phyloP scores from a whole-genome alignment of 2,888 invertebrate genomes.

The Caenorhabditis imperialis region DNA sequence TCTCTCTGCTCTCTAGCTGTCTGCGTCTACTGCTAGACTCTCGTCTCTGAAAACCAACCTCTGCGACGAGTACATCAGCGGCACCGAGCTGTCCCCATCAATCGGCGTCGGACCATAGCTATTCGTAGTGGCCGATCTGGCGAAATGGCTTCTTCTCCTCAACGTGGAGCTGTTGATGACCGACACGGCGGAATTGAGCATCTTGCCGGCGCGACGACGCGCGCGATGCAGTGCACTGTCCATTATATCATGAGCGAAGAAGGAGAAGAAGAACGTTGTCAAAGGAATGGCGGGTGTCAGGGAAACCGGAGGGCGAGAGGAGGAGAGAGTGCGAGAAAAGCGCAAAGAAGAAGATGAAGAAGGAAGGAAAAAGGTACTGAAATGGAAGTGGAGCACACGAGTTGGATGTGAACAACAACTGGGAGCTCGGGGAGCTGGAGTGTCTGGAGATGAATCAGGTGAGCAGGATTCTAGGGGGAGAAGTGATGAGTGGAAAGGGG shows the following conservation, averaged over 20 bases:
- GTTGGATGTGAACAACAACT: no score
- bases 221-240: constrained; percentile 26
- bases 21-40: no score
- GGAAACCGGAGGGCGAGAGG: background rate
- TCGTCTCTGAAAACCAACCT: constrained; percentile 7
- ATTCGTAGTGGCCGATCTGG: constrained; percentile 36
- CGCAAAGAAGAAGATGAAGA: background rate
- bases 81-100: constrained; percentile 42
- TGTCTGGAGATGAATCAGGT: no score
- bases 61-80: constrained; percentile 37
- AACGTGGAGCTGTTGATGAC: constrained; percentile 33
- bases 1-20: no score
- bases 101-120: constrained; percentile 45
- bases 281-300: background rate
- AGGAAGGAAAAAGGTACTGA: no score
- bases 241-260: constrained; percentile 8
- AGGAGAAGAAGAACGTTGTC: background rate
- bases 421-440: no score
- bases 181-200: constrained; percentile 37
- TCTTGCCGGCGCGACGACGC: constrained; percentile 15
- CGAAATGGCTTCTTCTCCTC: constrained; percentile 36
- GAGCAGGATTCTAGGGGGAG: no score
- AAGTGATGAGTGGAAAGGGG: no score
- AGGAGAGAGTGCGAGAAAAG: background rate
- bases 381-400: no score